These are phyloP conservation scores for Eudemis profundana DNA, from an alignment of 2,888 invertebrate genomes.

Conservation along the genomic window DNA sequence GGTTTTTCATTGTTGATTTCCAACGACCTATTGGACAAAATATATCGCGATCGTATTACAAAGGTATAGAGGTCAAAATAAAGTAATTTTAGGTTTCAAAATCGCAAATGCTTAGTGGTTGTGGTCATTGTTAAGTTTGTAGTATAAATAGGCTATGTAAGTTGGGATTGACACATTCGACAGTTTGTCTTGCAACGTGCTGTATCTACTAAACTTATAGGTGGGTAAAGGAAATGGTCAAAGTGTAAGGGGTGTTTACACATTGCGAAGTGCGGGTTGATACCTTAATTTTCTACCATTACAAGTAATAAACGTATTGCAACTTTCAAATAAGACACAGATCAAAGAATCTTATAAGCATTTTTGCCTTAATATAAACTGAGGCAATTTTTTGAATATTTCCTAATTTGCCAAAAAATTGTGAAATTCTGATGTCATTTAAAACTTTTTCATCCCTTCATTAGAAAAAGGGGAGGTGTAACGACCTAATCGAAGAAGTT, in stretches of 20 bases:
- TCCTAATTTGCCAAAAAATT: too few species aligned
- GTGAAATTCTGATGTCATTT: too few species aligned
- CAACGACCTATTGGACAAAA: conserved; percentile 22
- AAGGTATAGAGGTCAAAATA: conserved; percentile 32
- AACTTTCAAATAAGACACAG: neutral
- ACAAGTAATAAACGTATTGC: neutral
- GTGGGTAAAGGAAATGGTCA: conserved; percentile 45
- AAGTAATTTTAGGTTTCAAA: neutral
- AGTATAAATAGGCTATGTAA: conserved; percentile 69
- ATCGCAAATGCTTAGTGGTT: conserved; percentile 36
- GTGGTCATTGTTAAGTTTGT: conserved; percentile 57
- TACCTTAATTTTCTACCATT: too few species aligned
- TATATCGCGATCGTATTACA: conserved; percentile 3
- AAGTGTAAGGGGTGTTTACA: neutral
- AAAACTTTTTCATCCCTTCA: too few species aligned
- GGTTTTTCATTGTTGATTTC: conserved; percentile 43
- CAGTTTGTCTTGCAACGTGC: conserved; percentile 52
- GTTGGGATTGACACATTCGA: conserved; percentile 63
- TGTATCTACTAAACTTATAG: conserved; percentile 49
- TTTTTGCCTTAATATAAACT: too few species aligned
- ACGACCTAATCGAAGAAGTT: too few species aligned
- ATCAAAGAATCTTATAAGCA: too few species aligned
- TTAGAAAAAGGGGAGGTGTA: too few species aligned
- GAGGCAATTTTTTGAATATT: too few species aligned
- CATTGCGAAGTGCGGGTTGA: neutral